Conservation (phyloP, 2,888 invertebrate genomes). For the Blastobasis adustella region DNA sequence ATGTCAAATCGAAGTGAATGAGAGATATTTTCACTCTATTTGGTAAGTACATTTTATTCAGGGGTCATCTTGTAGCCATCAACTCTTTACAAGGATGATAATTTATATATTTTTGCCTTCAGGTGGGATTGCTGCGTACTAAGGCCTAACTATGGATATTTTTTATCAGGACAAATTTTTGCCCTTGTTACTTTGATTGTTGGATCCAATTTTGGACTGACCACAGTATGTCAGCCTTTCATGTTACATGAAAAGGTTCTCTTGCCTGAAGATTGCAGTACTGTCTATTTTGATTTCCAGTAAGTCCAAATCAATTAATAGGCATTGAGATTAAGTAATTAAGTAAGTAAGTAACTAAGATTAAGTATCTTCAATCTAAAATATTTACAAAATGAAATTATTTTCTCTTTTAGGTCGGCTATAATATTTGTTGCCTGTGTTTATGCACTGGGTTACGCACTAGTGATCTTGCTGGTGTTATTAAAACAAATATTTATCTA, state of each 20-base stretch:
- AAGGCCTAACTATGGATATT: conserved; percentile 84
- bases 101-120: conserved; percentile 26
- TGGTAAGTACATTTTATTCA: conserved; percentile 70
- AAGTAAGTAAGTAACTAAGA: too few species aligned
- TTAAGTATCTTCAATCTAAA: not conserved
- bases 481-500: conserved; percentile 60
- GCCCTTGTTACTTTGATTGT: conserved; percentile 80
- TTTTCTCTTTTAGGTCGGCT: conserved; percentile 54
- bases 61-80: too few species aligned
- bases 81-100: not conserved
- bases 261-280: conserved; percentile 88
- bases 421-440: conserved; percentile 73
- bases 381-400: not conserved
- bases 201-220: conserved; percentile 87
- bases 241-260: conserved; percentile 79
- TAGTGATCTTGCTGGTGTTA: conserved; percentile 59
- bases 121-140: conserved; percentile 92
- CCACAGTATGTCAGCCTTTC: conserved; percentile 90
- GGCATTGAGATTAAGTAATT: too few species aligned
- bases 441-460: conserved; percentile 59
- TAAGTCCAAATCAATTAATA: conserved; percentile 60
- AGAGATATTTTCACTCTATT: conserved; percentile 86
- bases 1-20: conserved; percentile 87
- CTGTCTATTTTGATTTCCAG: conserved; percentile 87
- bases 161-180: conserved; percentile 79